Base-by-base conservation (phyloP, 2,113 vertebrate species). In the Petromus typicus region DNA sequence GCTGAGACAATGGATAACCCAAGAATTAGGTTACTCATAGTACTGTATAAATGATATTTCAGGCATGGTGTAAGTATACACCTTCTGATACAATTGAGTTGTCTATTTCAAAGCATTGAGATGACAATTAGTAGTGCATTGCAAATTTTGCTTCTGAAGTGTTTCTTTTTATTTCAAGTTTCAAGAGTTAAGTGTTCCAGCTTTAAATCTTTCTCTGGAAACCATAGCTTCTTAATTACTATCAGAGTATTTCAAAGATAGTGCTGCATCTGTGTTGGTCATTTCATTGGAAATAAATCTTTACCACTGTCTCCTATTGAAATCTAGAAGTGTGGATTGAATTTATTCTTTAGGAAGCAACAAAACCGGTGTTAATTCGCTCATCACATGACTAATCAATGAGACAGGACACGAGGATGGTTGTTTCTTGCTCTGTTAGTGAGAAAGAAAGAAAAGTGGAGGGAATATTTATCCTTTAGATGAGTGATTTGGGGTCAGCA, bases 71-170 rank as follows among this genome's bases (percentile, higher is more conserved):
- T 66, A 37, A 7, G 80, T 2, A n/a, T 12, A 20, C 13, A 37
- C 45, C 69, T 91, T 56, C 27, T n/a, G 34, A 18, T 82, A 69
- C 43, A 1, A 32, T 40, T 69, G 27, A 8, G 27, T 63, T 83
- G 61, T 23, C 13, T 89, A 75, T 54, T 73, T 89, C 51, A 79
- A 40, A 86, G 9, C 45, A n/a, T 9, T 34, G n/a, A 91, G 16
- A 81, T 17, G 34, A 51, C 75, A 27, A 9, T 22, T 88, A 40
- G 66, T 57, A 37, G 34, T 22, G 37, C 27, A 40, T 9, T 86
- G 48, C 18, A 94, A 90, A 11, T 86, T 88, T 54, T 66, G 63
- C 64, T 92, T 94, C 95, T 91, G 56, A 57, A 78, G 25, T 75
- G 0, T 45, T 83, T 86, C 45, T 13, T 40, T 79, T 76, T 7